A percentile compares a stretch with the other conserved stretches of the same genome.
These are phyloP conservation scores for Lordiphosa collinella DNA, from an alignment of 1,140 invertebrate genomes.

Conservation along the genomic window DNA sequence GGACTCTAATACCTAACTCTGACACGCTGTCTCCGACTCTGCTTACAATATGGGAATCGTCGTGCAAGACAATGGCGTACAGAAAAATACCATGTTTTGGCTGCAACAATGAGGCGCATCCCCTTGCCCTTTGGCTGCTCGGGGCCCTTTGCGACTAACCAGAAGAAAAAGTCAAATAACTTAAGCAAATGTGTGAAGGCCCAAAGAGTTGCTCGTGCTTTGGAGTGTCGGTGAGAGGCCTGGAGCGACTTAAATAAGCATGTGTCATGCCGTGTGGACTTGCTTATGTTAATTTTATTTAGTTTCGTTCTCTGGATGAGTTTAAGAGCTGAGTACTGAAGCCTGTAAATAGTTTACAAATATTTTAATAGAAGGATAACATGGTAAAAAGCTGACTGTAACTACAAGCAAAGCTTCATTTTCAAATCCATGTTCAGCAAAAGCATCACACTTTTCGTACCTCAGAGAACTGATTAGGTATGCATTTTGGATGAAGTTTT, in stretches of 20 bases:
- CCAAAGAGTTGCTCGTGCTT: constrained; percentile 38
- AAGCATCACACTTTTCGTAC: no score
- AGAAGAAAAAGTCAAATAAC: constrained; percentile 63
- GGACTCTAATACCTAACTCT: constrained; percentile 62
- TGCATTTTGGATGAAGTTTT: no score
- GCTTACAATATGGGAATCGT: constrained; percentile 41
- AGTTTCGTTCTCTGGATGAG: neutral
- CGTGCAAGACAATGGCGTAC: constrained; percentile 42
- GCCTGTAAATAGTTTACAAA: no score
- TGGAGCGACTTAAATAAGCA: constrained; percentile 28
- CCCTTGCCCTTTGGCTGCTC: constrained; percentile 56
- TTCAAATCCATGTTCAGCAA: no score
- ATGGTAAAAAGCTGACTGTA: no score
- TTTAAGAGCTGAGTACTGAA: neutral
- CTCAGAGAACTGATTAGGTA: no score
- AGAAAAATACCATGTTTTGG: constrained; percentile 11
- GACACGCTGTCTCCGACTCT: constrained; percentile 43
- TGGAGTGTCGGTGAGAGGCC: constrained; percentile 37
- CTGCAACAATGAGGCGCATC: constrained; percentile 19
- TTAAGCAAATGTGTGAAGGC: constrained; percentile 64
- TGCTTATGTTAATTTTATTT: constrained; percentile 30
- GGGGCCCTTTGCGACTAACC: constrained; percentile 33
- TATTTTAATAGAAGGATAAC: no score
- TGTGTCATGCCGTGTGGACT: constrained; percentile 15
- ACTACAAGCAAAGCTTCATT: no score